A percentile compares a stretch with the other conserved stretches of the same genome.
These are phyloP conservation scores for Cotesia typhae DNA, from an alignment of 1,140 invertebrate genomes.

Conservation along the genomic window DNA sequence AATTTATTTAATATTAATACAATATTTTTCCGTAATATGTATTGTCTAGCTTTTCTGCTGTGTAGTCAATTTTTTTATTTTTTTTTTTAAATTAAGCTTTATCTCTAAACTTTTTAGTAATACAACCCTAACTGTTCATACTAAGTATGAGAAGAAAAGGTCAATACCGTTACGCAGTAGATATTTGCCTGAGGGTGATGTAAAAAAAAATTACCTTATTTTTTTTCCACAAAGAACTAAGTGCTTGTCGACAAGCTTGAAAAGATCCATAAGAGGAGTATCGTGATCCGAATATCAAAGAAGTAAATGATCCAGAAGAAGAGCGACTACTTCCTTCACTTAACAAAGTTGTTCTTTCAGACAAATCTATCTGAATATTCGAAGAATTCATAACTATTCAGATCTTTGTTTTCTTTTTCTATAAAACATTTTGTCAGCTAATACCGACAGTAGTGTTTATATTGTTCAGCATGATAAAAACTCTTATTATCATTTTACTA, in stretches of 20 bases:
- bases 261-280: constrained; percentile 54
- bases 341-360: constrained; percentile 32
- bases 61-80: too few species aligned
- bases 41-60: too few species aligned
- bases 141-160: too few species aligned
- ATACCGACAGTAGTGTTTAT: neutral
- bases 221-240: constrained; percentile 57
- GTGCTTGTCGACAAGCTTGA: constrained; percentile 49
- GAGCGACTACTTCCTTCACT: constrained; percentile 18
- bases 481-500: neutral
- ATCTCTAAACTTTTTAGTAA: too few species aligned
- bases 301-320: constrained; percentile 25
- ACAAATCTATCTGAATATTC: constrained; percentile 25
- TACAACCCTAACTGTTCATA: too few species aligned
- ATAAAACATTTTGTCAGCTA: constrained; percentile 5
- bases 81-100: too few species aligned
- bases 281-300: constrained; percentile 32
- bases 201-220: constrained; percentile 52
- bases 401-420: neutral
- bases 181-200: too few species aligned
- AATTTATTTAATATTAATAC: too few species aligned
- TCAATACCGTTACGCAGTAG: too few species aligned
- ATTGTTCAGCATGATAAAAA: neutral
- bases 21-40: too few species aligned
- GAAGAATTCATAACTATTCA: constrained; percentile 13